Base-by-base conservation (phyloP, 1,140 invertebrate species). In the Vanessa tameamea region DNA sequence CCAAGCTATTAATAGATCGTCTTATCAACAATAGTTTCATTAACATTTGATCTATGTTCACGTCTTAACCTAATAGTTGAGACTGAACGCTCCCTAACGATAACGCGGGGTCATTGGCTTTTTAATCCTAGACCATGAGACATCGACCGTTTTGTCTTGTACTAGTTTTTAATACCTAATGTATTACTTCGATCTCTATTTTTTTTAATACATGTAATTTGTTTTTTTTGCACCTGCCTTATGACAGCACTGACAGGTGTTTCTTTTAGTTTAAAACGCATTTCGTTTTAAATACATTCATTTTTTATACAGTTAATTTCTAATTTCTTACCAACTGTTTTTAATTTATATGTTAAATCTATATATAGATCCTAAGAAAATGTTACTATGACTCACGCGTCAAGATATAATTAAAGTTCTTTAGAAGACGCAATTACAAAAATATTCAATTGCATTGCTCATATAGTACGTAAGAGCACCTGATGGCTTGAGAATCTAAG, bases 191-290 rank as follows among this genome's bases (percentile, higher is more conserved):
- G 7, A 43, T 43, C 1, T 43, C 7, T 31, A 31, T 31, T 0
- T 31, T 1, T 4, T 31, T 31, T 31, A 1, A 4, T 31, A 31
- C 26, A 31, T 3, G 26, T 31, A 31, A 6, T 20, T 57, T 9
- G 6, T 6, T 13, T 7, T 6, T 12, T 12, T 57, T 37, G 57
- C 57, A 61, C 57, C 57, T 61, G 57, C 5, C 57, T 15, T 31
- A 61, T 61, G 14, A 37, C 57, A 26, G 37, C 31, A 61, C 57
- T n/a, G 31, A n/a, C 57, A 61, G 57, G 26, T 61, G 13, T 61
- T 61, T 61, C 14, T 37, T n/a, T 37, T 15, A n/a, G 0, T 1
- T 51, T 14, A 15, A 15, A 6, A 51, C 13, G 13, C 12, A n/a
- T 15, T 14, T n/a, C 1, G 13, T 51, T n/a, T 51, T 15, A 51